A percentile compares a stretch with the other conserved stretches of the same genome.
These are phyloP conservation scores for Plecturocebus donacophilus DNA, from an alignment of 2,113 vertebrate genomes.

Conservation along the genomic window DNA sequence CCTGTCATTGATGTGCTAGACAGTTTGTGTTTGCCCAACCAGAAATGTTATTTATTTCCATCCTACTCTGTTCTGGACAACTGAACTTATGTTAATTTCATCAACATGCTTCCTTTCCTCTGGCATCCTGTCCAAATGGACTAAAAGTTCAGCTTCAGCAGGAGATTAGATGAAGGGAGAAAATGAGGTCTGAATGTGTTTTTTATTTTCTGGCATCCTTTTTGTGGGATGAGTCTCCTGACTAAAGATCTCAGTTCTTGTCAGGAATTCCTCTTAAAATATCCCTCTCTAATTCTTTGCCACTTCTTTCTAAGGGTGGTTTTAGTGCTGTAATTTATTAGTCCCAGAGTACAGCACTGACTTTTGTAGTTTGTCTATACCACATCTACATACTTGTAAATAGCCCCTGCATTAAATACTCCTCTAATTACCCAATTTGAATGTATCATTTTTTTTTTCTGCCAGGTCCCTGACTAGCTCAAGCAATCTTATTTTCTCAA, in stretches of 20 bases:
- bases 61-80: not conserved
- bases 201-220: not conserved
- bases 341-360: not conserved
- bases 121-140: not conserved
- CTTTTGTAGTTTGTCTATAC: not conserved
- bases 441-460: not conserved
- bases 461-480: not conserved
- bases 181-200: not conserved
- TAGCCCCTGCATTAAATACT: not conserved
- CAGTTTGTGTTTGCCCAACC: not conserved
- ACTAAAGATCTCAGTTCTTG: not conserved
- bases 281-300: not conserved
- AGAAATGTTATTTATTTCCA: not conserved
- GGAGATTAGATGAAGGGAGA: not conserved
- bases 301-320: not conserved
- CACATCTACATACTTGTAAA: not conserved
- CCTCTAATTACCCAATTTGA: not conserved
- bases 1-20: not conserved
- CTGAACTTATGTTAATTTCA: not conserved
- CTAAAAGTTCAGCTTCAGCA: not conserved
- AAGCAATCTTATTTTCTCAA: not conserved
- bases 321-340: not conserved
- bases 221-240: not conserved
- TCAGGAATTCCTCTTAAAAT: not conserved
- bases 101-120: not conserved